Percentiles rank a stretch among this genome's conserved stretches.
These are phyloP conservation scores for Pemphredon lugubris DNA, from an alignment of 2,888 invertebrate genomes.

Conservation along the genomic window DNA sequence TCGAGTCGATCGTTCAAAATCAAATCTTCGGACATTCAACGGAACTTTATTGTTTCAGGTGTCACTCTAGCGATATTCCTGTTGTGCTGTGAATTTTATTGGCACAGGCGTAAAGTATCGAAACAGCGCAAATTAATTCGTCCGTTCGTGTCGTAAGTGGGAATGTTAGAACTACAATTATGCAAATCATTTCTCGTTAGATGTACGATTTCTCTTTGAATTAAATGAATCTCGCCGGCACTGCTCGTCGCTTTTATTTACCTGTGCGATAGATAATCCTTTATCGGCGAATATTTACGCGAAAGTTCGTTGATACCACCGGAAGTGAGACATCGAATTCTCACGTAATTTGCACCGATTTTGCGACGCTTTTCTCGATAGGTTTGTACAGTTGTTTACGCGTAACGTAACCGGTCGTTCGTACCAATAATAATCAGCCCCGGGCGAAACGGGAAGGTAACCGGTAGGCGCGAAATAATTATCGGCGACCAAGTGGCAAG, in stretches of 20 bases:
- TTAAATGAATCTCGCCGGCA: neutral
- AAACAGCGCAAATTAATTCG: conserved; percentile 82
- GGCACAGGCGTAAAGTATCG: conserved; percentile 78
- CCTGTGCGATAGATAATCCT: too few relatives aligned
- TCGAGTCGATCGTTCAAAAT: neutral
- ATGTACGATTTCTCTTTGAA: conserved; percentile 24
- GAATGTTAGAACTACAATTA: neutral
- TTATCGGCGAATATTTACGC: too few relatives aligned
- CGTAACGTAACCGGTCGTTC: neutral
- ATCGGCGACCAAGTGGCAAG: conserved; percentile 12
- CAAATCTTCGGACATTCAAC: too few relatives aligned
- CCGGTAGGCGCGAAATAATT: conserved; percentile 30
- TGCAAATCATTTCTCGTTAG: conserved; percentile 16
- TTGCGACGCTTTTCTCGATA: neutral
- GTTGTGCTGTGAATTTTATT: conserved; percentile 82
- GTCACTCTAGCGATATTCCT: conserved; percentile 81
- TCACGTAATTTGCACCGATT: conserved; percentile 15
- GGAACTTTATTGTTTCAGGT: conserved; percentile 78
- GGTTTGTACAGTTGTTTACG: conserved; percentile 2
- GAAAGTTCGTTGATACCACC: conserved; percentile 6
- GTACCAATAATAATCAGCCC: neutral
- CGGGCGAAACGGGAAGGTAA: neutral
- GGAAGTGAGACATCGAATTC: conserved; percentile 3
- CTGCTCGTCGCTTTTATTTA: neutral
- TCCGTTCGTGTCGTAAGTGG: conserved; percentile 79